Evolutionary conservation across 1,140 invertebrate genomes (phyloP), one percentile per base, ranked within the genome.

Genomic region (Drosophila takahashii): DNA sequence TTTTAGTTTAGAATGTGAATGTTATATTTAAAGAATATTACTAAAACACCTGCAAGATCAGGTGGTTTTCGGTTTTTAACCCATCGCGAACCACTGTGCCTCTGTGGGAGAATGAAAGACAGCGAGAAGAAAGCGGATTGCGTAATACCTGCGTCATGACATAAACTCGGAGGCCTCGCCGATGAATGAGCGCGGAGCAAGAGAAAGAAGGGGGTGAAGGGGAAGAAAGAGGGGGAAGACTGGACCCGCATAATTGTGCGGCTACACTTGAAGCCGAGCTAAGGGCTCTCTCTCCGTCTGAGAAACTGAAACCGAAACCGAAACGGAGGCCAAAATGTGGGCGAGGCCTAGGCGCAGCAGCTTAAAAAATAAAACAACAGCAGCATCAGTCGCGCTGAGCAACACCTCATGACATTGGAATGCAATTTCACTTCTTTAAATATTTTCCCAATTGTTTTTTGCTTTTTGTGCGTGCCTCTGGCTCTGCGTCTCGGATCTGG

Each of bases 371-470:
- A 32, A 36, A 64, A 53, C 42, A 44, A 39, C 4, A 18, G 22
- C 41, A 52, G 36, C 36, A 29, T 16, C 52, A 16, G 37, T 18
- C 18, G 27, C 26, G 27, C 56, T 22, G 22, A 34, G 50, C 39
- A 47, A 27, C 64, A 62, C 60, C 75, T 81, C 83, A 86, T 52
- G 51, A 18, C 65, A 44, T 85, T 59, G 85, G 85, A 90, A 90
- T 90, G 85, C 71, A 90, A 85, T 90, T 90, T 90, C 85, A 81
- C 85, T 90, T 85, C 77, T 85, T 90, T 85, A 83, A 89, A 90
- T 90, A 89, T 90, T 89, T 84, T 80, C 77, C 74, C 85, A 89
- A 78, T 84, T 84, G 74, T 84, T 71, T 77, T 78, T 84, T 84
- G 74, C 80, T 60, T 77, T 78, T 77, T 75, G 69, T 81, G 62